phyloP scores from a whole-genome alignment of 2,113 vertebrate species.

The Aramus guarauna region DNA sequence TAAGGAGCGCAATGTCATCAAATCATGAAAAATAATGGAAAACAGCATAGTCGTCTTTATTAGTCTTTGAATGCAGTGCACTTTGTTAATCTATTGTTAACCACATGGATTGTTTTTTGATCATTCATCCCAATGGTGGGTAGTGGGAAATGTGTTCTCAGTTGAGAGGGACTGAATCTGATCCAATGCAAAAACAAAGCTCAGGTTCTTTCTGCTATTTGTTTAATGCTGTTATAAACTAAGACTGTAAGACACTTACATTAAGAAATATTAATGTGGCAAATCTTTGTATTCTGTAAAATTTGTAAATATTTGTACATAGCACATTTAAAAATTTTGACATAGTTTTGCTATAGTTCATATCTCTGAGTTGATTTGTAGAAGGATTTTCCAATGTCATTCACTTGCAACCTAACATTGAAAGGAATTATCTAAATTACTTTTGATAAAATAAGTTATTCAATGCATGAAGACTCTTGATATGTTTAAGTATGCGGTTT shows the following conservation, averaged over 20 bases:
- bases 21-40: constrained; percentile 33
- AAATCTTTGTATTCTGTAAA: neutral
- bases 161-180: neutral
- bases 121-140: neutral
- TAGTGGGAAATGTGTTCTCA: neutral
- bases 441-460: neutral
- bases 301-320: neutral
- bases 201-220: neutral
- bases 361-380: neutral
- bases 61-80: constrained; percentile 22
- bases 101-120: constrained; percentile 25
- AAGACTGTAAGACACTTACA: neutral
- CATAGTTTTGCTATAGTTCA: neutral
- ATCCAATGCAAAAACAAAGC: neutral
- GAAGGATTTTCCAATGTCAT: neutral
- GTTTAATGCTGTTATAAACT: neutral
- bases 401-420: neutral
- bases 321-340: neutral
- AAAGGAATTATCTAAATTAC: neutral
- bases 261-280: neutral
- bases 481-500: neutral
- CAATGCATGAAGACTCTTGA: neutral
- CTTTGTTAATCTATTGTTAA: constrained; percentile 36
- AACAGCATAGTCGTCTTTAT: constrained; percentile 10
- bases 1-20: constrained; percentile 41